Conservation (phyloP, 1,140 invertebrate species). For the Sminthurinus signatus region DNA sequence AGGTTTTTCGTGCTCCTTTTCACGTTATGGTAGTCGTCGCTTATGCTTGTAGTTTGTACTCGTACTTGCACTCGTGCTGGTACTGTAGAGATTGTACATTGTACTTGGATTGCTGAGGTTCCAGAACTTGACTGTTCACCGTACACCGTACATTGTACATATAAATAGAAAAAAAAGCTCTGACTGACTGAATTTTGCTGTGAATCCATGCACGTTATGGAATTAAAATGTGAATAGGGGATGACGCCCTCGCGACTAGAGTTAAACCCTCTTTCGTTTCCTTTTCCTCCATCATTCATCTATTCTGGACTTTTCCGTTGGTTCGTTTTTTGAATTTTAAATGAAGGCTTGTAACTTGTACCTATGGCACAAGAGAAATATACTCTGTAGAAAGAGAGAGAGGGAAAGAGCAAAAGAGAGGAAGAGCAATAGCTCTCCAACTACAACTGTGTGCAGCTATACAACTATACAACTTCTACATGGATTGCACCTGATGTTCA, state of each 20-base stretch:
- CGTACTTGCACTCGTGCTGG: too few relatives aligned
- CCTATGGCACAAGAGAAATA: not conserved
- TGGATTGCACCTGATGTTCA: conserved; percentile 5
- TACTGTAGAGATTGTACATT: too few relatives aligned
- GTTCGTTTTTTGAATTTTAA: conserved; percentile 2
- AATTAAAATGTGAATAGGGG: conserved; percentile 9
- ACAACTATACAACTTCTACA: not conserved
- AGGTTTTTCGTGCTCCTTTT: too few relatives aligned
- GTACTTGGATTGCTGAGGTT: too few relatives aligned
- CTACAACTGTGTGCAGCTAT: not conserved
- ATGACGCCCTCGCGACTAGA: not conserved
- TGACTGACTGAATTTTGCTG: not conserved
- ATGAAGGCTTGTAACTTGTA: not conserved
- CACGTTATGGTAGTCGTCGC: too few relatives aligned
- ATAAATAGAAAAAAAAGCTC: too few relatives aligned
- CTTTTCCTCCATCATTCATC: not conserved
- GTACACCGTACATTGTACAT: too few relatives aligned
- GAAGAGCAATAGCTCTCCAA: not conserved
- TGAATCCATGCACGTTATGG: conserved; percentile 1
- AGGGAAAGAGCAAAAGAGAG: not conserved
- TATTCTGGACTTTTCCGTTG: conserved; percentile 7
- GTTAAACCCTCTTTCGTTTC: conserved; percentile 1
- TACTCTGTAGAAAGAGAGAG: not conserved
- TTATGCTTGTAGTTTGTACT: too few relatives aligned
- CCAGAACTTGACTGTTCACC: too few relatives aligned